Evolutionary conservation across 2,113 vertebrate species (phyloP).

Genomic region (Catharus fuscescens): DNA sequence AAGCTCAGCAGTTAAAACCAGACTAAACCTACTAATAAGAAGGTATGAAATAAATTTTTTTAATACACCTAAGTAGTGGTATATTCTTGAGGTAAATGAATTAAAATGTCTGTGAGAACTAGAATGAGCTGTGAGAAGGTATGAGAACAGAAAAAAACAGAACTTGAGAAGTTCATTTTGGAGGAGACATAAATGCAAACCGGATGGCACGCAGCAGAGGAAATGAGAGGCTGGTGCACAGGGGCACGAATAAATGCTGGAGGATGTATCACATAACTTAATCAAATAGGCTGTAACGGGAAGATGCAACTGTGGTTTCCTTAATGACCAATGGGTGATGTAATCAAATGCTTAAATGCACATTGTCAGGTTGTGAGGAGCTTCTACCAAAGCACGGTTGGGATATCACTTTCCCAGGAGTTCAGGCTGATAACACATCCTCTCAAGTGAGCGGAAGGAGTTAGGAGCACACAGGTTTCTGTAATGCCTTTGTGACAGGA

Average conservation of each 20-base stretch:
- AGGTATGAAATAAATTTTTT: not conserved
- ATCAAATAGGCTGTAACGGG: constrained; percentile 47
- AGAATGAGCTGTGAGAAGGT: not conserved
- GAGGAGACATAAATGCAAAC: constrained; percentile 17
- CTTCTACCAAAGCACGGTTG: not conserved
- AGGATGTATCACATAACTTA: constrained; percentile 53
- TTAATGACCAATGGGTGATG: constrained; percentile 58
- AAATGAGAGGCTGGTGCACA: constrained; percentile 41
- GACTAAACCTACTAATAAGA: not conserved
- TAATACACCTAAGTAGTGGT: not conserved
- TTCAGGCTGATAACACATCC: not conserved
- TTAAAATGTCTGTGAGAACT: not conserved
- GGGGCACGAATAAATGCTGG: constrained; percentile 32
- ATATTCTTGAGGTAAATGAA: not conserved
- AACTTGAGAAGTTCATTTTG: not conserved
- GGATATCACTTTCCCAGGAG: not conserved
- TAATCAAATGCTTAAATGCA: constrained; percentile 59
- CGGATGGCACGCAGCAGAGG: not conserved
- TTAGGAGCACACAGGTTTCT: not conserved
- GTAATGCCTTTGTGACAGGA: not conserved
- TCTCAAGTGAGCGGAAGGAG: not conserved
- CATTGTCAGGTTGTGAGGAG: not conserved
- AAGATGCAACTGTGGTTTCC: constrained; percentile 63
- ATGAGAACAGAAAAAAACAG: not conserved
- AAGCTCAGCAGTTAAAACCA: not conserved